Evolutionary conservation across 2,113 vertebrate species (phyloP), one percentile per base, ranked within the genome.

Genomic region (Lycocorax pyrrhopterus): DNA sequence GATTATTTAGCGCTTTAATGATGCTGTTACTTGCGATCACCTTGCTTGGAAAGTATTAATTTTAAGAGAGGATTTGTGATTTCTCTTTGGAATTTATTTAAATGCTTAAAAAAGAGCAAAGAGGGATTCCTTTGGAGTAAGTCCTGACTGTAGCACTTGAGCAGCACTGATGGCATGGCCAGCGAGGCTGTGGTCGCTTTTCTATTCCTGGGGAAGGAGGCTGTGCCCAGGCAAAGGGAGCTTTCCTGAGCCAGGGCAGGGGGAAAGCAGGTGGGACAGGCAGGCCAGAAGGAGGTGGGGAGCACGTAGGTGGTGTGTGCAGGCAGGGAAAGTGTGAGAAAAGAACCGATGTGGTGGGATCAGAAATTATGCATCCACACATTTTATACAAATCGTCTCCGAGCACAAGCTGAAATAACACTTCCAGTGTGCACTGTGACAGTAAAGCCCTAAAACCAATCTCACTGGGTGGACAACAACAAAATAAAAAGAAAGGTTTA

Each of bases 271-370:
- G 74, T 29, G 79, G 79, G 90, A 90, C 30, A 79, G 81, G 74
- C 74, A 85, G 86, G 88, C 89, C 83, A 95, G 94, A 82, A 96
- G 92, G 90, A 92, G 32, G 32, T 51, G 79, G 32, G 47, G 62
- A 83, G 77, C 30, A 69, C 0, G 44, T 92, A 79, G 96, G 74
- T 44, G 79, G 55, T 82, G 66, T 85, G 89, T 63, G 90, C 74
- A 85, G 91, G 79, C 76, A 43, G 43, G 75, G 73, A 32, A 59
- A 77, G 37, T 2, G 35, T 46, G 91, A 92, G 76, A 18, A 25
- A 47, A 92, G 52, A 94, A 76, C 19, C 20, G 89, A 67, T 15
- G 10, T 1, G 20, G 43, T 56, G 43, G 59, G 49, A 83, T 85
- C 89, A 77, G 15, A 72, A 92, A 94, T 85, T 30, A 58, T 77